Base-by-base conservation (phyloP, 2,797 vertebrate genomes). In the Sardinella longiceps region DNA sequence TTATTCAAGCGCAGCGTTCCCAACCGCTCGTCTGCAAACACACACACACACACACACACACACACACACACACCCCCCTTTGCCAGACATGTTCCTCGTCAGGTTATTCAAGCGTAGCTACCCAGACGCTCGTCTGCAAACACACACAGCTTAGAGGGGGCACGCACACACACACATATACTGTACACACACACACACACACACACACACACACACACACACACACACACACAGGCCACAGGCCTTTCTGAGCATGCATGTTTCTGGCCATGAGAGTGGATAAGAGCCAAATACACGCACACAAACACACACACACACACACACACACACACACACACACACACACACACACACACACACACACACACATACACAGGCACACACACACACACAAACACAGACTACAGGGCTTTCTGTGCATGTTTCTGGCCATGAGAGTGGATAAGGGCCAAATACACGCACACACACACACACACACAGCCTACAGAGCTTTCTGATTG, bases 1-100 rank as follows among this genome's bases (percentile, higher is more conserved):
- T 99, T 99, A 87, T 90, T 97, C 85, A 99, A 93, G 80, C 89
- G 94, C 88, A 99, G 95, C 74, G 95, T 97, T 81, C 98, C 98
- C 58, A 94, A 94, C 85, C 92, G 89, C 91, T 96, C 95, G 84
- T 96, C 95, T 96, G 93, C 66, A 89, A 89, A 84, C 14, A 74
- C 4, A 81, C 70, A 48, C 25, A 53, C 43, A 43, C 43, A 7
- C 43, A 43, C 43, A 43, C 39, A 5, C 39, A 43, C 39, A 1
- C 45, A 46, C 45, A 46, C 45, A 46, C 45, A 77, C 70, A 23
- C 37, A 43, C 37, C n/a, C n/a, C n/a, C n/a, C n/a, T 89, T 96
- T 93, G 74, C 98, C 98, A 0, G 97, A 96, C 97, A 97, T 97
- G 86, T 94, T 94, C 83, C 94, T 91, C 37, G 97, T 97, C 87